Evolutionary conservation across 1,140 invertebrate genomes (phyloP).

Genomic region (Trichonephila clavata): DNA sequence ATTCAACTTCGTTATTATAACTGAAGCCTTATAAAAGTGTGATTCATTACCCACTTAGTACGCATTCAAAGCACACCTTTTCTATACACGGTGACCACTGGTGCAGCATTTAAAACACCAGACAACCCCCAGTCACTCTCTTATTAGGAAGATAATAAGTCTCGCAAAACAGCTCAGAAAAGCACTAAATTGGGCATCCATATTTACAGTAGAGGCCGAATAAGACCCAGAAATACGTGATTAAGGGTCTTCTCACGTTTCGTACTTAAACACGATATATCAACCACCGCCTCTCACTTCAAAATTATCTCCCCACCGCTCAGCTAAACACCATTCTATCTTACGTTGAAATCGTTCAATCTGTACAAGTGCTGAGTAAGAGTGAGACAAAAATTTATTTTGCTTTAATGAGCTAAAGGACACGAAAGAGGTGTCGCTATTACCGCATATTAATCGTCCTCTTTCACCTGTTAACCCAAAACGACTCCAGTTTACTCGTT

Average conservation of each 20-base stretch:
- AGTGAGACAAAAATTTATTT: conserved; percentile 46
- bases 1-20: too few species aligned
- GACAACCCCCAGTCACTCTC: not conserved
- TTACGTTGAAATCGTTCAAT: conserved; percentile 22
- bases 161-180: conserved; percentile 16
- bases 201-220: conserved; percentile 18
- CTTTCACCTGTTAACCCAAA: conserved; percentile 51
- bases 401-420: conserved; percentile 35
- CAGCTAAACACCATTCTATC: not conserved
- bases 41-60: not conserved
- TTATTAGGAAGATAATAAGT: conserved; percentile 32
- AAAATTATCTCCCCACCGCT: conserved; percentile 34
- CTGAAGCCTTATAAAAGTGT: not conserved
- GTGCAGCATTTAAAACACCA: not conserved
- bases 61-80: not conserved
- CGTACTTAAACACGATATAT: conserved; percentile 61
- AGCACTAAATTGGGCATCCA: conserved; percentile 8
- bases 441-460: conserved; percentile 57
- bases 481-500: conserved; percentile 18
- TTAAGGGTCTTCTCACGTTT: conserved; percentile 54
- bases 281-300: conserved; percentile 3
- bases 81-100: not conserved
- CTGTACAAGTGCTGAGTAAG: conserved; percentile 26
- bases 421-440: conserved; percentile 39
- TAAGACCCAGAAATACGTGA: conserved; percentile 52